These are phyloP conservation scores for Hemistola chrysoprasaria DNA, from an alignment of 2,888 invertebrate species.

Conservation along the genomic window DNA sequence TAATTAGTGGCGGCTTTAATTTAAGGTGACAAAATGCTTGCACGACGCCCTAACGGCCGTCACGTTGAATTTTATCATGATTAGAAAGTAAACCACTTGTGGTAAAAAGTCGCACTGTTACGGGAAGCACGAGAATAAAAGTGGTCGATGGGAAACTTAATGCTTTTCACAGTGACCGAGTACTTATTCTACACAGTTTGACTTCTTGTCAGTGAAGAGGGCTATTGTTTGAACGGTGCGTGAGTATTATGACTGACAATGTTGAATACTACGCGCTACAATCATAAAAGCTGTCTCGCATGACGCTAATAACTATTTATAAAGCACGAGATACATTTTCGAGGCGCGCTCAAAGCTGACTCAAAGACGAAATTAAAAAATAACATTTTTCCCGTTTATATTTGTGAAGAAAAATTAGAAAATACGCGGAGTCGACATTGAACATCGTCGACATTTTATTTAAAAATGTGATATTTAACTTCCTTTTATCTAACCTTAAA, in stretches of 20 bases:
- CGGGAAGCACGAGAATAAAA: constrained; percentile 47
- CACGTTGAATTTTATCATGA: not conserved
- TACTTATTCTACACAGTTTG: constrained; percentile 29
- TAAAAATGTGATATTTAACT: too few species aligned
- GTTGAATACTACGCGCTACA: constrained; percentile 18
- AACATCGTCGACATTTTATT: too few species aligned
- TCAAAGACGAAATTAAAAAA: constrained; percentile 1
- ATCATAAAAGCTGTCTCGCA: constrained; percentile 28
- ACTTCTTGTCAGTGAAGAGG: constrained; percentile 31
- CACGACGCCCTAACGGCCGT: not conserved
- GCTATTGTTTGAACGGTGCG: constrained; percentile 35
- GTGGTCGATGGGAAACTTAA: constrained; percentile 37
- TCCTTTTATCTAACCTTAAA: too few species aligned
- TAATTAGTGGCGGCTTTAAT: constrained; percentile 58
- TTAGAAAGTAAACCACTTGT: constrained; percentile 31
- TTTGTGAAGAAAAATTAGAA: not conserved
- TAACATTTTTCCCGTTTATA: not conserved
- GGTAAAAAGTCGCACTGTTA: constrained; percentile 46
- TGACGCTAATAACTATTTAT: constrained; percentile 15
- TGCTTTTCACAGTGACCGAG: constrained; percentile 28
- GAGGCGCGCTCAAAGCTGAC: constrained; percentile 12
- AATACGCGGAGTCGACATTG: too few species aligned
- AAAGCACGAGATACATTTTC: constrained; percentile 12
- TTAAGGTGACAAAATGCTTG: constrained; percentile 48
- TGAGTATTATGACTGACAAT: constrained; percentile 27